phyloP scores from a whole-genome alignment of 2,113 vertebrate genomes.

The Australoheros scitulus region DNA sequence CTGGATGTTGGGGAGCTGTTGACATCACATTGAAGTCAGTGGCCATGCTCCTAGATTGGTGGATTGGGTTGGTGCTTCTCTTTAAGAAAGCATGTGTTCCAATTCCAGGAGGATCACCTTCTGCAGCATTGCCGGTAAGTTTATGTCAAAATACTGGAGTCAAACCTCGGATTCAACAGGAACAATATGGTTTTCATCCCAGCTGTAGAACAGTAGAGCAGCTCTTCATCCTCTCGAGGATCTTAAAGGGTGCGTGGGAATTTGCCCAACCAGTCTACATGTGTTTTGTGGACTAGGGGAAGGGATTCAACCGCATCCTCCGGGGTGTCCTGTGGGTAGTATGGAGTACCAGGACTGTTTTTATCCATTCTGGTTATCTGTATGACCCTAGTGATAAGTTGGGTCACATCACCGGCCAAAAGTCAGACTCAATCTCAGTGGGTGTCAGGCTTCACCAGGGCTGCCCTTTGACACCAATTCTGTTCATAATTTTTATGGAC shows the following conservation, averaged over 20 bases:
- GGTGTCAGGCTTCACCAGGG: not conserved
- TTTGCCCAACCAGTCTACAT: not conserved
- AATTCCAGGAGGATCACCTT: not conserved
- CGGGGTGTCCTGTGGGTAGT: rapidly evolving
- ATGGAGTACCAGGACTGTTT: not conserved
- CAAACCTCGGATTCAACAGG: not conserved
- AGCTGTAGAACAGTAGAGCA: not conserved
- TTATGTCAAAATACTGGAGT: not conserved
- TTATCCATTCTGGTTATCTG: not conserved
- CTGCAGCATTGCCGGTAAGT: not conserved
- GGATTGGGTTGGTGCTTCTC: not conserved
- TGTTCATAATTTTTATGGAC: not conserved
- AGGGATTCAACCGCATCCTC: rapidly evolving
- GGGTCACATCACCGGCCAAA: not conserved
- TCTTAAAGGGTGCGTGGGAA: not conserved
- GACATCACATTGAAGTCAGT: rapidly evolving
- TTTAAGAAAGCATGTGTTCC: not conserved
- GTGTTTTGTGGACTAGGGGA: not conserved
- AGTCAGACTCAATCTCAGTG: not conserved
- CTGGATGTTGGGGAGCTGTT: not conserved
- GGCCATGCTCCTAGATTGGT: not conserved
- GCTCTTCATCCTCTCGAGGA: not conserved
- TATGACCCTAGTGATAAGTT: not conserved
- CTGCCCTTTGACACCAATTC: not conserved
- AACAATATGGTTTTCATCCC: not conserved